Evolutionary conservation across 1,140 invertebrate species (phyloP).

Genomic region (Elymnias hypermnestra): DNA sequence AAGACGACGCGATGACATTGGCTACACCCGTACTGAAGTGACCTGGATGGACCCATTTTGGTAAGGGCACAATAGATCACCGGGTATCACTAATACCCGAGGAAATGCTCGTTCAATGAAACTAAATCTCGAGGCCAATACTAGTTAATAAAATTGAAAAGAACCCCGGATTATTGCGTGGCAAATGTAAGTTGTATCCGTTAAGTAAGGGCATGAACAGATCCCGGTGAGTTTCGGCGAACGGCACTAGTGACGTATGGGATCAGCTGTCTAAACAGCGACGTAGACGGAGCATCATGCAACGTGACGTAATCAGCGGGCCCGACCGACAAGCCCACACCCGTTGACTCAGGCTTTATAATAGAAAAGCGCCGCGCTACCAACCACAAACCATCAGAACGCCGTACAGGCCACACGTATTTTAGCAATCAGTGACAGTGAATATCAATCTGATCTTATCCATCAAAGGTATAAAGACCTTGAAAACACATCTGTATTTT

Average conservation of each 20-base stretch:
- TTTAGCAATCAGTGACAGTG: too few species aligned
- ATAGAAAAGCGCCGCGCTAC: slow-evolving; percentile 36
- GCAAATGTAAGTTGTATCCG: background rate
- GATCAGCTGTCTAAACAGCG: slow-evolving; percentile 40
- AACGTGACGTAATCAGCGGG: slow-evolving; percentile 33
- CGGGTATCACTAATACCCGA: too few species aligned
- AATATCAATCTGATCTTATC: too few species aligned
- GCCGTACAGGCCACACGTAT: slow-evolving; percentile 47
- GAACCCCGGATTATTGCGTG: background rate
- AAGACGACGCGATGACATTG: too few species aligned
- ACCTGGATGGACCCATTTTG: too few species aligned
- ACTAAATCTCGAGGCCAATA: too few species aligned
- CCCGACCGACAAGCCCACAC: slow-evolving; percentile 27
- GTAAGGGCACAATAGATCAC: too few species aligned
- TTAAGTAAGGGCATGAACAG: background rate
- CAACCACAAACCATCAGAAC: slow-evolving; percentile 46
- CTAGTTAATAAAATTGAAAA: background rate
- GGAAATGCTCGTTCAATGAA: too few species aligned
- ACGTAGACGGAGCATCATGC: slow-evolving; percentile 19
- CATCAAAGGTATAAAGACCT: too few species aligned
- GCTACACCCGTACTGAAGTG: too few species aligned
- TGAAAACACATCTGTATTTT: too few species aligned
- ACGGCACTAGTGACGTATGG: slow-evolving; percentile 26
- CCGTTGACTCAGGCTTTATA: slow-evolving; percentile 62
- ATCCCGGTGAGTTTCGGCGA: slow-evolving; percentile 6